Base-by-base conservation (phyloP, 1,140 invertebrate species). In the Wiebesia pumilae region DNA sequence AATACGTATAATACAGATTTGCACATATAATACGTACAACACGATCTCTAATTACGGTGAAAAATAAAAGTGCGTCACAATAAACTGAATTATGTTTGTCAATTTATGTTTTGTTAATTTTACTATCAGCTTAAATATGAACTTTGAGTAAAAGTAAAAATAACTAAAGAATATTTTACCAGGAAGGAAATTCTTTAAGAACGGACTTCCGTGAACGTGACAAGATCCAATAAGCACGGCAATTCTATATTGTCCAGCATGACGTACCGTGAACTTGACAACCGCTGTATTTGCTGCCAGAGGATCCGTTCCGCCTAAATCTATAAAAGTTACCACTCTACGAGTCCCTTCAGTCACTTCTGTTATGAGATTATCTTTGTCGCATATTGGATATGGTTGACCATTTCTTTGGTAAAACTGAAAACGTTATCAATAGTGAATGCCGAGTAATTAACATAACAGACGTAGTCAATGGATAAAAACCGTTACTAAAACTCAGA, bases 381-480 rank as follows among this genome's bases (percentile, higher is more conserved):
- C 97, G 93, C 97, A 98, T 88, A 98, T 97, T 88, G 97, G 97
- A 95, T 98, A 98, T 84, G 97, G 97, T 91, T 98, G 97, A 38
- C 97, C 97, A 91, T 98, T 98, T 89, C 97, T 96, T 94, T 98
- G 97, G 94, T 96, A 98, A 94, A 98, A 98, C 95, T 97, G 94
- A 77, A 82, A 82, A 21, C 30, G 6, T 47, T 14, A 47, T 54
- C 51, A 16, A 2, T 54, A 54, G 19, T 2, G n/a, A 16, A 54
- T 2, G 10, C 2, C 51, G 51, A 54, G 51, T n/a, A 7, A 14
- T 54, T 54, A 54, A 47, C 4, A 47, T 47, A 47, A 47, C 43
- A 47, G 12, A 7, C 4, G 12, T 47, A 12, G 12, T 47, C 4
- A 47, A 47, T 47, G 12, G n/a, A n/a, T n/a, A n/a, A n/a, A n/a